phyloP scores from a whole-genome alignment of 2,113 vertebrate genomes.

The Rhea pennata region DNA sequence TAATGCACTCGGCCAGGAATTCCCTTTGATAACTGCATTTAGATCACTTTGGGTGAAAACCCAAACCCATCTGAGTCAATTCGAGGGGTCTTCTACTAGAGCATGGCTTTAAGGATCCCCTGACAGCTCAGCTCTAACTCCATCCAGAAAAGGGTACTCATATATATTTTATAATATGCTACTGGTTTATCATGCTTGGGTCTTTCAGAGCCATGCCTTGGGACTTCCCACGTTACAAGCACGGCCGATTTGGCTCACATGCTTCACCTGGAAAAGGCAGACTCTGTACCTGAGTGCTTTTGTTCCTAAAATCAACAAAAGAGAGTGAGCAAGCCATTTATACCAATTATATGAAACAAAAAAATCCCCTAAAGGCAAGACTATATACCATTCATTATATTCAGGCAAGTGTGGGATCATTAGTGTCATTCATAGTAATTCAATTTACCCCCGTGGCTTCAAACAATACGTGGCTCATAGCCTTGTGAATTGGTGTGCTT shows the following conservation, averaged over 20 bases:
- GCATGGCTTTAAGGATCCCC: background rate
- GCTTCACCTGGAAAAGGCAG: conserved; percentile 46
- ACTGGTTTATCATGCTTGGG: background rate
- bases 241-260: background rate
- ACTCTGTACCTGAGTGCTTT: conserved; percentile 32
- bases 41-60: conserved; percentile 17
- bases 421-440: conserved; percentile 55
- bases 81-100: background rate
- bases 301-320: conserved; percentile 57
- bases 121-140: background rate
- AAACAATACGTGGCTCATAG: conserved; percentile 44
- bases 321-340: conserved; percentile 2
- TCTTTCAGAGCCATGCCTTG: background rate
- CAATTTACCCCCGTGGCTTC: conserved; percentile 50
- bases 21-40: background rate
- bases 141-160: conserved; percentile 6
- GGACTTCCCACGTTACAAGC: background rate
- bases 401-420: conserved; percentile 46
- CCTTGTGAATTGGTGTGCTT: background rate
- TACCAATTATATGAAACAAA: conserved; percentile 16
- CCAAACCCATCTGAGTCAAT: background rate
- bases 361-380: conserved; percentile 22
- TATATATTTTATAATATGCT: background rate
- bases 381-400: conserved; percentile 20
- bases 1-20: background rate